Base-by-base conservation (phyloP, 1,140 invertebrate genomes). In the Heterodera schachtii region DNA sequence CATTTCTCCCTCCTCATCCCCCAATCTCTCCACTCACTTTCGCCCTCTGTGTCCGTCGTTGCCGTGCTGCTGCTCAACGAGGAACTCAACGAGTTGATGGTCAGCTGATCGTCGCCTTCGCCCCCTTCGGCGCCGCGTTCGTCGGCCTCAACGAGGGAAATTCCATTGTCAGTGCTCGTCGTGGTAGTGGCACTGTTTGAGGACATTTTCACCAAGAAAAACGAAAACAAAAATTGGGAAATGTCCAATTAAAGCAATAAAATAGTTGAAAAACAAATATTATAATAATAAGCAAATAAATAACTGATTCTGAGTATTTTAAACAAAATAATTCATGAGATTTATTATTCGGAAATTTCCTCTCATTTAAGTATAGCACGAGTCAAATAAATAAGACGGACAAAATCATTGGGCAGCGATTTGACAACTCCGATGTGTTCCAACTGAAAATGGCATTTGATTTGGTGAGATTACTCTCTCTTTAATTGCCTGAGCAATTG, bases 391-490 rank as follows among this genome's bases (percentile, higher is more conserved):
- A 81, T 70, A 13, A 81, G 78, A 52, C 78, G 78, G 49, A 82
- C 31, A 21, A 67, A 43, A 3, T 46, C 69, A 46, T 46, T 31
- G 9, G 5, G 21, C 21, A 73, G 19, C 64, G 57, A 46, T 49
- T 73, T 73, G 8, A 82, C 49, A n/a, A 57, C 81, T 52, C 81
- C 81, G 49, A 82, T 81, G 31, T 82, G 78, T 60, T 82, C 81
- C 21, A 82, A 21, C 78, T 82, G 52, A 73, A 66, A 44, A 21
- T 74, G 31, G 47, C 47, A 49, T 49, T 49, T 49, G 19, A 46
- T 5, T 31, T 82, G 4, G 41, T 46, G 64, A 43, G 75, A 82
- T 19, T 19, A 77, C 19, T n/a, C 7, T 19, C 0, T 67, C n/a
- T 21, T 77, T 44, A n/a, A 11, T 78, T 41, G 47, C 76, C 57